Percentiles rank a stretch among this genome's conserved stretches.
These are phyloP conservation scores for Oxystoma pomonae DNA, from an alignment of 2,888 invertebrate species.

Conservation along the genomic window DNA sequence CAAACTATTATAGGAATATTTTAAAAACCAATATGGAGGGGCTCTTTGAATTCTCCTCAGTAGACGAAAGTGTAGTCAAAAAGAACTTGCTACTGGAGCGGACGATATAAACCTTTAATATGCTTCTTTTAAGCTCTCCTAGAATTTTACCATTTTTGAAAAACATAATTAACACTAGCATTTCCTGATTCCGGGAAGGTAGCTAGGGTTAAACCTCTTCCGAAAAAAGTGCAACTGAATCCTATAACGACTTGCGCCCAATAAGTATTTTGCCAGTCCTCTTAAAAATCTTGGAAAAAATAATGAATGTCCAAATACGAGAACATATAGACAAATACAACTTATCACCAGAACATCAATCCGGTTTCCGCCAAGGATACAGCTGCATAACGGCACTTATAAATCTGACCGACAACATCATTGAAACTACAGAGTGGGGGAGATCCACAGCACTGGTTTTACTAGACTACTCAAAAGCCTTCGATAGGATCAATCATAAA, in stretches of 20 bases:
- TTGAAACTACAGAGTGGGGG: background rate
- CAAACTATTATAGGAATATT: too few relatives aligned
- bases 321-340: constrained; percentile 1
- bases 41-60: too few relatives aligned
- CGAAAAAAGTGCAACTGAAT: background rate
- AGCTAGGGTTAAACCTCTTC: background rate
- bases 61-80: too few relatives aligned
- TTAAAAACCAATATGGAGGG: too few relatives aligned
- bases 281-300: constrained; percentile 5
- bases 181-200: background rate
- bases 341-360: constrained; percentile 1
- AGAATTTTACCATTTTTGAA: background rate
- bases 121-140: background rate
- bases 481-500: background rate
- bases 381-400: background rate
- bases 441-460: background rate
- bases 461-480: background rate
- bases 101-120: too few relatives aligned
- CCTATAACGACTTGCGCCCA: background rate
- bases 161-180: background rate
- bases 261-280: constrained; percentile 6
- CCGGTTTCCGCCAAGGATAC: background rate
- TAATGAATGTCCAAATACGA: background rate
- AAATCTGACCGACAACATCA: background rate
- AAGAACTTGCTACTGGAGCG: too few relatives aligned